Conservation (phyloP, 2,888 invertebrate species). For the Cyclophora punctaria region DNA sequence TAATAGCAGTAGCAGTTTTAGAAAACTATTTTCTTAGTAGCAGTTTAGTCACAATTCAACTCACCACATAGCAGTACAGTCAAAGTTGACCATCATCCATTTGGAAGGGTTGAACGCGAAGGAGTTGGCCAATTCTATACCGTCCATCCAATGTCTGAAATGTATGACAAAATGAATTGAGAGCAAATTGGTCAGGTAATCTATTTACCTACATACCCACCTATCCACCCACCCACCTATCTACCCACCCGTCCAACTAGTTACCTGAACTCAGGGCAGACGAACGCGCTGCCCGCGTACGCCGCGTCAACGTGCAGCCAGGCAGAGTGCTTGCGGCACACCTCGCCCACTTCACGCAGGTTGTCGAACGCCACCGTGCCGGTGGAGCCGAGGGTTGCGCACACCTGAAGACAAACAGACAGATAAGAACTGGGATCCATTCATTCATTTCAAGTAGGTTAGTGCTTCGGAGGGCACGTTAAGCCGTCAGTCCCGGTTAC, state of each 20-base stretch:
- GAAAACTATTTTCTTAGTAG: too few relatives aligned
- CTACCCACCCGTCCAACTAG: not conserved
- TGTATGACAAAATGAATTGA: not conserved
- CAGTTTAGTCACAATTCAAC: slow-evolving; percentile 16
- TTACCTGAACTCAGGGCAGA: slow-evolving; percentile 92
- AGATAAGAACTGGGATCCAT: not conserved
- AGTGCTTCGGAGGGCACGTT: too few relatives aligned
- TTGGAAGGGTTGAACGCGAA: slow-evolving; percentile 99
- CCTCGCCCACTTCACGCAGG: slow-evolving; percentile 79
- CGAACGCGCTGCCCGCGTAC: slow-evolving; percentile 96
- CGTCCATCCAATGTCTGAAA: slow-evolving; percentile 86
- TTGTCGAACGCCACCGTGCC: slow-evolving; percentile 98
- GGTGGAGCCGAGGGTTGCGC: slow-evolving; percentile 96
- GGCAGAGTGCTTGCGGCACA: slow-evolving; percentile 85
- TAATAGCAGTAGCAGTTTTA: too few relatives aligned
- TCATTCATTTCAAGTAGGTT: not conserved
- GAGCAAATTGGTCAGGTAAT: too few relatives aligned
- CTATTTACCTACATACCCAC: too few relatives aligned
- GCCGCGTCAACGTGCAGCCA: slow-evolving; percentile 99
- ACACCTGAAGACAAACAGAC: slow-evolving; percentile 78
- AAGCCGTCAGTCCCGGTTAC: too few relatives aligned
- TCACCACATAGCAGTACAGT: slow-evolving; percentile 99
- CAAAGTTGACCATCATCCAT: slow-evolving; percentile 99
- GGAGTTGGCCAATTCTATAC: slow-evolving; percentile 94
- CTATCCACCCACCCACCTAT: too few relatives aligned